Base-by-base conservation (phyloP, 2,797 vertebrate species). In the Chiroxiphia lanceolata region DNA sequence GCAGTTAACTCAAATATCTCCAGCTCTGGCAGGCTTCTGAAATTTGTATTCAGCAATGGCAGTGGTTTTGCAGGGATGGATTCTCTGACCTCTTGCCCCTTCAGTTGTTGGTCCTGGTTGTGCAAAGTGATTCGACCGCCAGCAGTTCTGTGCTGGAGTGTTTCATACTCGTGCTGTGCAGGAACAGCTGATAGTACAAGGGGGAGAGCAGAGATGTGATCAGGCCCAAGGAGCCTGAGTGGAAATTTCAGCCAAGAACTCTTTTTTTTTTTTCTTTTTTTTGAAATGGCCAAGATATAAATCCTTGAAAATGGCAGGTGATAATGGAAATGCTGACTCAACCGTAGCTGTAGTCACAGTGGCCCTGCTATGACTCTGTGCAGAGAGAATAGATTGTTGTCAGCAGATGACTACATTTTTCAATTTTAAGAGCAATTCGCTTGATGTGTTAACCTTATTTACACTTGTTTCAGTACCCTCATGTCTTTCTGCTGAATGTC, bases 381-480 rank as follows among this genome's bases (percentile, higher is more conserved):
- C 54, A 50, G 48, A 64, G 38, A 71, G 23, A 65, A 69, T 69
- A 42, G 56, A 69, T 77, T 61, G 57, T 5, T 94, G 85, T 48
- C 91, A 87, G 83, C 83, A 89, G 54, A 83, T 61, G 67, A 83
- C 50, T 69, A 4, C 63, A 80, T 93, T 74, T 85, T 61, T 88
- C 89, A 91, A 34, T 88, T 95, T 87, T 74, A 95, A 79, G 75
- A 94, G 80, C 78, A 86, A 90, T 94, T 93, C 74, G 67, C 50
- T 67, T 69, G 89, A 76, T 77, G 71, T 6, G 51, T 87, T 57
- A 80, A 68, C 69, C 82, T 90, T 95, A 95, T 85, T 97, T 96
- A 88, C 82, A 68, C 65, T 76, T 59, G 60, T 81, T 91, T 88
- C 82, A 72, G 84, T 50, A 50, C 59, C 69, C 38, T 71, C n/a